Evolutionary conservation across 2,113 vertebrate species (phyloP), one percentile per base, ranked within the genome.

Genomic region (Arizona elegans): DNA sequence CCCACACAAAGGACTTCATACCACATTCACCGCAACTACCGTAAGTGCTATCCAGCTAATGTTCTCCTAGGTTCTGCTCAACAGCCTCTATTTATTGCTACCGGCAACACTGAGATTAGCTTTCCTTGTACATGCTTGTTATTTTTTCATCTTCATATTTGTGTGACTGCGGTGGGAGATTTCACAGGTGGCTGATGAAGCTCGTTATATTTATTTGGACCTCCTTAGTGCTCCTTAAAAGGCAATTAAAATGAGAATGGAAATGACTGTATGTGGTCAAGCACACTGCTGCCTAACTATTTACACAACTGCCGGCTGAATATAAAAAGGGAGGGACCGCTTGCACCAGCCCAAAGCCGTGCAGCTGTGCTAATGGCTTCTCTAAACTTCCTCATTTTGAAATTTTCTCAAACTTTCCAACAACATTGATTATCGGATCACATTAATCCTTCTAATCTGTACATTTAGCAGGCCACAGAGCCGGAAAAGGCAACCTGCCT

Each of bases 161-260:
- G 92, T 94, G 89, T 95, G 89, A 88, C 87, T 95, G 85, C 3
- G 24, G 88, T 90, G 86, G 43, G 52, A 24, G 94, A 92, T 97
- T 95, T 96, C 95, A 91, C 93, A 95, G 89, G 94, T 96, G 93
- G 92, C 81, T 96, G 93, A 96, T 96, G 94, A 96, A 96, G 95
- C 95, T 95, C 94, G 88, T 93, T 94, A 95, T 93, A 97, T 96
- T 94, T 95, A 96, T 94, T 94, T 95, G 95, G 56, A 95, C 94
- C 92, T 97, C 96, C 96, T 96, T 59, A 93, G 93, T 94, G 94
- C 26, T 96, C 94, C 96, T 96, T 96, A 97, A 96, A 93, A 97
- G 91, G 91, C 94, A 97, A 96, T 95, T 97, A 96, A 96, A 88
- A 91, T 65, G 55, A 96, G 94, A 96, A 96, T 50, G 81, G 85